These are phyloP conservation scores for Tupaia chinensis DNA, from an alignment of 2,113 vertebrate genomes.

Conservation along the genomic window DNA sequence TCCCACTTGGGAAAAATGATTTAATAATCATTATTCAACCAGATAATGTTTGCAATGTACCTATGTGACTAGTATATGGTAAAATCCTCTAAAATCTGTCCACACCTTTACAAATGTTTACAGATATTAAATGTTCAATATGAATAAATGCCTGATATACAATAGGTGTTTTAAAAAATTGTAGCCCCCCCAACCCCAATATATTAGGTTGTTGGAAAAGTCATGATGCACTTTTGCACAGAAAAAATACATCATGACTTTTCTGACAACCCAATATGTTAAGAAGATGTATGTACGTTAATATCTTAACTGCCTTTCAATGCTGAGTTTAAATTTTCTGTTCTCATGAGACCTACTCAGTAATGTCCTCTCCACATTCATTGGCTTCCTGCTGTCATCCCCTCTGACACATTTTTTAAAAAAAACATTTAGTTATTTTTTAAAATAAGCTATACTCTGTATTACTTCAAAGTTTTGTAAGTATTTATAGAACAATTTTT, in stretches of 20 bases:
- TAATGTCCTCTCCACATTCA: not conserved
- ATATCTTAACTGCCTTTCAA: not conserved
- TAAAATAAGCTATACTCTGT: not conserved
- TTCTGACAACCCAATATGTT: no score
- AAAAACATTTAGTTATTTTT: not conserved
- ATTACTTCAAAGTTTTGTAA: slow-evolving; percentile 19
- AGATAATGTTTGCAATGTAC: not conserved
- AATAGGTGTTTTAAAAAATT: not conserved
- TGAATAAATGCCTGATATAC: not conserved
- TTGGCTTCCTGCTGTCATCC: not conserved
- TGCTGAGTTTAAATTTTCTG: not conserved
- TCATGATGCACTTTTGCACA: no score
- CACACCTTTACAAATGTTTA: not conserved
- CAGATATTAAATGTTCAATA: not conserved
- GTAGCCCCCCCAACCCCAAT: no score
- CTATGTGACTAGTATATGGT: not conserved
- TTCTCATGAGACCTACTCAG: not conserved
- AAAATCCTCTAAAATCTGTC: not conserved
- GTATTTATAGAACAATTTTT: slow-evolving; percentile 2
- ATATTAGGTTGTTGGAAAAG: no score
- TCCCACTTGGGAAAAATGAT: not conserved
- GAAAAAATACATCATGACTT: no score
- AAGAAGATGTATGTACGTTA: no score
- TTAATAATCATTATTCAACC: not conserved
- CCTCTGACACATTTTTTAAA: not conserved